phyloP scores from a whole-genome alignment of 2,888 invertebrate genomes.

The Diabrotica balteata region DNA sequence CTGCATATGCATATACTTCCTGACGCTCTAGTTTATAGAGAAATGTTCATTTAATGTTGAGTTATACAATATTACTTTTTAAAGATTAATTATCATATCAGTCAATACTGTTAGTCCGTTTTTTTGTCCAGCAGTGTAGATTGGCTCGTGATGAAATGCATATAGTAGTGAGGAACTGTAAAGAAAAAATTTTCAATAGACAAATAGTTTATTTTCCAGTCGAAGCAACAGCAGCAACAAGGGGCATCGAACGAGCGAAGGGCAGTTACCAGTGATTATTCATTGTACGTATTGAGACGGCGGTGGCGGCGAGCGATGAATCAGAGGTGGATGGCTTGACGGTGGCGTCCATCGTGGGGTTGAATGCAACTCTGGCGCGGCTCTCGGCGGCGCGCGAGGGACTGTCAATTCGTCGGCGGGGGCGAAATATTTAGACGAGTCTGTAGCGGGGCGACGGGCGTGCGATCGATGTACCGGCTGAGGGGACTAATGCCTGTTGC shows the following conservation, averaged over 20 bases:
- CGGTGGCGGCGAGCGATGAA: constrained; percentile 40
- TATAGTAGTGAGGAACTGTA: too few species aligned
- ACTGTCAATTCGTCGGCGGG: constrained; percentile 58
- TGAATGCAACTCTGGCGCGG: constrained; percentile 41
- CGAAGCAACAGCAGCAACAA: constrained; percentile 16
- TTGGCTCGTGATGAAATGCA: too few species aligned
- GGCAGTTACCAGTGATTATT: constrained; percentile 24
- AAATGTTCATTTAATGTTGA: too few species aligned
- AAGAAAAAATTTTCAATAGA: constrained; percentile 11
- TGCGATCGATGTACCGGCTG: constrained; percentile 60
- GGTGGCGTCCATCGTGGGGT: constrained; percentile 30
- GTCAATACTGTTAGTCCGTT: too few species aligned
- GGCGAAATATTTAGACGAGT: constrained; percentile 55
- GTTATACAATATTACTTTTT: too few species aligned
- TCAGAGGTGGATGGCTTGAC: constrained; percentile 46
- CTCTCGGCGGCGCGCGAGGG: constrained; percentile 31
- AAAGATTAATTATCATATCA: too few species aligned
- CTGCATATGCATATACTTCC: too few species aligned
- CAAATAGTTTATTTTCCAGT: constrained; percentile 17
- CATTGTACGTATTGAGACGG: constrained; percentile 19
- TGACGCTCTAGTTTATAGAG: too few species aligned
- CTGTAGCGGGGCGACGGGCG: constrained; percentile 61
- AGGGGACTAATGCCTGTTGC: constrained; percentile 60
- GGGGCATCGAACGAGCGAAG: constrained; percentile 40
- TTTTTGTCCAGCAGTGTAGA: too few species aligned